Conservation (phyloP, 2,797 vertebrate species). For the Acrossocheilus fasciatus region DNA sequence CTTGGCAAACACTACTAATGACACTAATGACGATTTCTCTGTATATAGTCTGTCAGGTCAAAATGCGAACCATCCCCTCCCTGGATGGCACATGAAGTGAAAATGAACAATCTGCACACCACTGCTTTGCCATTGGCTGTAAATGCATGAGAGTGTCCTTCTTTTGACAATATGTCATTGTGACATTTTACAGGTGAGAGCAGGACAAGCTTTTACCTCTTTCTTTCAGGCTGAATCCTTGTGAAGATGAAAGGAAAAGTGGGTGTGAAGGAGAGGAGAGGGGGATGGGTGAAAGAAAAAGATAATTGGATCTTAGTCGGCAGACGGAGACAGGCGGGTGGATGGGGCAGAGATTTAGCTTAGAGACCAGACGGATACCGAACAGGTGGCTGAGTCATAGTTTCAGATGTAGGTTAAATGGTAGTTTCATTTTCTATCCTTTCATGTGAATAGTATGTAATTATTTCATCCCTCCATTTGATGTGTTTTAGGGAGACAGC, state of each 20-base stretch:
- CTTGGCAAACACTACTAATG: neutral
- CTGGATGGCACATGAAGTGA: neutral
- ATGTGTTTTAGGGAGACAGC: constrained; percentile 10
- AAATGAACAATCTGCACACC: constrained; percentile 1
- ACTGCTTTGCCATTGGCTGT: neutral
- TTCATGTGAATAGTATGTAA: constrained; percentile 27
- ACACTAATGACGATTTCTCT: neutral
- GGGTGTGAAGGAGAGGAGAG: constrained; percentile 52
- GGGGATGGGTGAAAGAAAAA: constrained; percentile 54
- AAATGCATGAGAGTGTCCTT: constrained; percentile 11
- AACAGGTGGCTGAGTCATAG: constrained; percentile 48
- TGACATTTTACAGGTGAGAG: constrained; percentile 52
- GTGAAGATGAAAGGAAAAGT: constrained; percentile 52
- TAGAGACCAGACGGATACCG: constrained; percentile 36
- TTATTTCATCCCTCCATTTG: neutral
- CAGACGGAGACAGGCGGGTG: constrained; percentile 54
- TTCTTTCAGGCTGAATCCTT: constrained; percentile 48
- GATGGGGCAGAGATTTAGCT: constrained; percentile 44
- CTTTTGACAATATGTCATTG: constrained; percentile 41
- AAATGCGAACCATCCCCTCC: neutral
- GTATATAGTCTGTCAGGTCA: neutral
- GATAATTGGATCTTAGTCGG: constrained; percentile 65
- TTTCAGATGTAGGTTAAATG: constrained; percentile 38
- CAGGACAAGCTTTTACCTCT: constrained; percentile 11
- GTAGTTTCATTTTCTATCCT: neutral